Base-by-base conservation (phyloP, 2,888 invertebrate genomes). In the Rhimphoctona megacephalus region DNA sequence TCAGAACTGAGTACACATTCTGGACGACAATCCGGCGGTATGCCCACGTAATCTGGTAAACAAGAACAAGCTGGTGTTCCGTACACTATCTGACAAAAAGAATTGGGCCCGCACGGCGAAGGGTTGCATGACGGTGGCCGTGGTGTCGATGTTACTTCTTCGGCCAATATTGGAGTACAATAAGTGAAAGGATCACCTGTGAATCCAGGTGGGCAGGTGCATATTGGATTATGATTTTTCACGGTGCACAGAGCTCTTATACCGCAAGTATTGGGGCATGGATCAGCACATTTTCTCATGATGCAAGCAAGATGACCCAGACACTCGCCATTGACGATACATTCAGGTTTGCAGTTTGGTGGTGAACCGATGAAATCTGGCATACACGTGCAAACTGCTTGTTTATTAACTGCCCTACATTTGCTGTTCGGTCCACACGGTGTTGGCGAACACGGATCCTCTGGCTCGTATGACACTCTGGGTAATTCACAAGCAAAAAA, bases 391-490 rank as follows among this genome's bases (percentile, higher is more conserved):
- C 98, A 98, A 0, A 97, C 98, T 0, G 98, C 97, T 95, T 97
- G 97, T 25, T 93, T 94, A 91, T 97, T 97, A 9, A 97, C 96
- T 90, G 96, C 96, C 91, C 97, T 96, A 88, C 98, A 98, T 92
- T 97, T 97, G 92, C 98, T 97, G 93, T 98, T 98, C 0, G 98
- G 97, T 74, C 98, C 98, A 93, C 98, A 98, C 0, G 98, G 98
- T 36, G 97, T 96, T 79, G 98, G 98, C 86, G 96, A 96, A 91
- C 98, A 98, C 9, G 98, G 98, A 92, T 98, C 97, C 9, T 85
- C 90, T 25, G 90, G 89, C 19, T 84, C 82, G 30, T 5, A 7
- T 72, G 87, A 1, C 0, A 25, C 43, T 57, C 70, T 85, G 2
- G 82, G 69, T 64, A 92, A 90, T 66, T 91, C 91, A 46, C 94